phyloP scores from a whole-genome alignment of 2,888 invertebrate genomes.

The Sarcophaga subvicina region DNA sequence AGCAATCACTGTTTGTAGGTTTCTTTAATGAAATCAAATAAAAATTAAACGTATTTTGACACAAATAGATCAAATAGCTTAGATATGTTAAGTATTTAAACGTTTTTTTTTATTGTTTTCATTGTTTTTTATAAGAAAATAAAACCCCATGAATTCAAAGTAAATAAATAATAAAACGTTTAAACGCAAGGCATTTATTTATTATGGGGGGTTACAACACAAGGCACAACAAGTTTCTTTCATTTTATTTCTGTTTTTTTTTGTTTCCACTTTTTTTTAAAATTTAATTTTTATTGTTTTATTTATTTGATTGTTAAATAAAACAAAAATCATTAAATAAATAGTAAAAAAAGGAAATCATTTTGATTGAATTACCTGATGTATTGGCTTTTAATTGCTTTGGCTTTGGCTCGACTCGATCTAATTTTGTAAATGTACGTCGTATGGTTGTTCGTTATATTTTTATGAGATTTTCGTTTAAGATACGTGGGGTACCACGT shows the following conservation, averaged over 20 bases:
- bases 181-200: not conserved
- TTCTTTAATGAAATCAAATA: conserved; percentile 7
- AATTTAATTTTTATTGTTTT: not conserved
- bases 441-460: not conserved
- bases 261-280: not conserved
- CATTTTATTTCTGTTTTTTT: not conserved
- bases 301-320: not conserved
- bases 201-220: not conserved
- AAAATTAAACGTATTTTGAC: conserved; percentile 43
- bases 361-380: not conserved
- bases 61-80: conserved; percentile 63
- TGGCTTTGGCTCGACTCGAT: not conserved
- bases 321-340: not conserved
- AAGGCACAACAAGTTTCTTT: conserved; percentile 43
- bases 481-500: no score
- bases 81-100: conserved; percentile 55
- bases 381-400: conserved; percentile 27
- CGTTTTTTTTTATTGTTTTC: conserved; percentile 6
- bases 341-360: not conserved
- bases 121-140: not conserved
- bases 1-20: not conserved
- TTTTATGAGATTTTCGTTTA: no score
- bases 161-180: conserved; percentile 2
- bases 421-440: no score
- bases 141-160: not conserved